These are phyloP conservation scores for Amaurobius ferox DNA, from an alignment of 2,888 invertebrate species.

Conservation along the genomic window DNA sequence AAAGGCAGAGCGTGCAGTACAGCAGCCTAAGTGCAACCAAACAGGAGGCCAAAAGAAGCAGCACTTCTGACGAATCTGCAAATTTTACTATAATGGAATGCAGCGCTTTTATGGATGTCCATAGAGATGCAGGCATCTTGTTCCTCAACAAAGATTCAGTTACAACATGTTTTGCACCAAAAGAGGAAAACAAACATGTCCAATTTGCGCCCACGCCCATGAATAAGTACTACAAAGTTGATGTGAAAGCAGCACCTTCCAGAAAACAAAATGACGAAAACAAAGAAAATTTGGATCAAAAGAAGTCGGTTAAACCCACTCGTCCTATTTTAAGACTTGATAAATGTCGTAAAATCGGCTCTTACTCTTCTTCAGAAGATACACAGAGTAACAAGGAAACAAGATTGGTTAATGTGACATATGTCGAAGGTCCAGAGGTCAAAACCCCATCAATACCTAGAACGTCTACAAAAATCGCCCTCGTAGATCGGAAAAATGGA, in stretches of 20 bases:
- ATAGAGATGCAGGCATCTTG: slow-evolving; percentile 50
- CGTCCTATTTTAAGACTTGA: slow-evolving; percentile 36
- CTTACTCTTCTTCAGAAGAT: not conserved
- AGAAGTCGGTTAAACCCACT: slow-evolving; percentile 4
- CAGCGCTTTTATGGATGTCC: slow-evolving; percentile 40
- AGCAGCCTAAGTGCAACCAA: slow-evolving; percentile 23
- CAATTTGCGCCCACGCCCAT: slow-evolving; percentile 64
- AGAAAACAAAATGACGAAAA: slow-evolving; percentile 33
- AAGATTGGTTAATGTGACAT: slow-evolving; percentile 20
- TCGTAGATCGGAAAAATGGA: slow-evolving; percentile 39
- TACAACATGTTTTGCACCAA: not conserved
- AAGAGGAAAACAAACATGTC: slow-evolving; percentile 53
- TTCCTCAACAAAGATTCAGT: slow-evolving; percentile 52
- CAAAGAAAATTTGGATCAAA: slow-evolving; percentile 39
- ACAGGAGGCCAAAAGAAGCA: not conserved
- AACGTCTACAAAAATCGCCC: slow-evolving; percentile 47
- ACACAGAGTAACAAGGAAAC: not conserved
- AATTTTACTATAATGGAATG: slow-evolving; percentile 45
- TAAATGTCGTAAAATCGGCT: slow-evolving; percentile 18
- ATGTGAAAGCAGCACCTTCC: slow-evolving; percentile 40
- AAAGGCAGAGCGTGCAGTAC: slow-evolving; percentile 22
- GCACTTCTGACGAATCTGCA: slow-evolving; percentile 7
- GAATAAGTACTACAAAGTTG: slow-evolving; percentile 53
- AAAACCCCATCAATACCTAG: slow-evolving; percentile 48
- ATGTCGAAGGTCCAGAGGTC: slow-evolving; percentile 35